Percentiles rank a stretch among this genome's conserved stretches.
phyloP scores from a whole-genome alignment of 2,113 vertebrate genomes.

The Talpa occidentalis region DNA sequence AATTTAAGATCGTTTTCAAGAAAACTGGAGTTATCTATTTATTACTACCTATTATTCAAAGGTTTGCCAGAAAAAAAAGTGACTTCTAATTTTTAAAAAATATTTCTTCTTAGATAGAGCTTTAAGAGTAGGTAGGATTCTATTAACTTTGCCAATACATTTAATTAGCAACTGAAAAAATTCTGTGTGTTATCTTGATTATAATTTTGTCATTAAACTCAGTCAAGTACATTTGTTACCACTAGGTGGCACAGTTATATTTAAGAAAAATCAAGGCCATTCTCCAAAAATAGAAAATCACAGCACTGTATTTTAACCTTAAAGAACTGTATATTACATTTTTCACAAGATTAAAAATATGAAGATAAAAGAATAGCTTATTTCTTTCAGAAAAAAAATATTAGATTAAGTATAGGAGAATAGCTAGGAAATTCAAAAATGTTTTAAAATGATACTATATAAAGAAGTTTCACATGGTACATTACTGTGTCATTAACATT shows the following conservation, averaged over 20 bases:
- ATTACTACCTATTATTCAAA: neutral
- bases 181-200: neutral
- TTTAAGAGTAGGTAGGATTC: neutral
- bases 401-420: conserved; percentile 73
- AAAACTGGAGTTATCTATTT: neutral
- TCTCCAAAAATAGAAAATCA: conserved; percentile 51
- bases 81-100: neutral
- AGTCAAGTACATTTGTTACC: conserved; percentile 61
- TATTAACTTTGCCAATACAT: neutral
- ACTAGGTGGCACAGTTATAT: conserved; percentile 82
- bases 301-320: conserved; percentile 61
- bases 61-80: neutral
- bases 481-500: neutral
- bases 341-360: conserved; percentile 73
- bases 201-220: conserved; percentile 2
- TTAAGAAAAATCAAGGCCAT: conserved; percentile 66
- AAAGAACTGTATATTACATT: conserved; percentile 57
- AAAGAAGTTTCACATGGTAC: conserved; percentile 53
- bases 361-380: conserved; percentile 73
- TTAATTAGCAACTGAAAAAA: conserved; percentile 42
- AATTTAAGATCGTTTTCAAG: neutral
- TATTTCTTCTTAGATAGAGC: neutral
- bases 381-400: conserved; percentile 72
- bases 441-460: conserved; percentile 57
- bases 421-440: conserved; percentile 69